Base-by-base conservation (phyloP, 2,797 vertebrate species). In the Sylvia borin region DNA sequence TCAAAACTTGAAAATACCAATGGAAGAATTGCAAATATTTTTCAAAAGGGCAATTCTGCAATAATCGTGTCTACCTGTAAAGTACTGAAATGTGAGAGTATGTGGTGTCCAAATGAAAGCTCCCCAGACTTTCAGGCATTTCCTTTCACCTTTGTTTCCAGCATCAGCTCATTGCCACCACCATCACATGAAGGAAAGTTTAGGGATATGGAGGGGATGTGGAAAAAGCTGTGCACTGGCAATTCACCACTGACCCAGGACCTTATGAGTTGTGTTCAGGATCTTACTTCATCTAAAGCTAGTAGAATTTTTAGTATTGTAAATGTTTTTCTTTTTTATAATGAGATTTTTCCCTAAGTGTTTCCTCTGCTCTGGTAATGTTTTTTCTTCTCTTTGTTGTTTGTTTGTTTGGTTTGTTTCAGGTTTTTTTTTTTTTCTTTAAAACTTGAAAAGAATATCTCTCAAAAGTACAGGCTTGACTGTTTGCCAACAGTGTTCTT, bases 21-120 rank as follows among this genome's bases (percentile, higher is more conserved):
- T 38, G 15, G 10, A 93, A 73, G 65, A 48, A 13, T 18, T 17
- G 25, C 92, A 65, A 65, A 29, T 26, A 45, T 15, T 80, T 70
- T 92, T 93, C 38, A 29, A 16, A 64, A 36, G 66, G 26, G 24
- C 4, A 43, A 34, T 62, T 89, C 32, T 43, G 29, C 31, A 34
- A 16, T 73, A 62, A 25, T 61, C 16, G 4, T 26, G 1, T 48
- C 29, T 36, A 22, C 25, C 48, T 32, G 5, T 71, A 20, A 48
- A 60, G 6, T 62, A 51, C 2, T 22, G 45, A 58, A 79, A 31
- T 0, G 0, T 13, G 16, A 77, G 29, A 55, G 15, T 18, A 4
- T 53, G 22, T 1, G 0, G 12, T 71, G 65, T 77, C 45, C 57
- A 77, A 53, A 51, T 50, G 19, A 32, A 77, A 85, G 12, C 48